Base-by-base conservation (phyloP, 2,888 invertebrate genomes). In the Mellilla xanthometata region DNA sequence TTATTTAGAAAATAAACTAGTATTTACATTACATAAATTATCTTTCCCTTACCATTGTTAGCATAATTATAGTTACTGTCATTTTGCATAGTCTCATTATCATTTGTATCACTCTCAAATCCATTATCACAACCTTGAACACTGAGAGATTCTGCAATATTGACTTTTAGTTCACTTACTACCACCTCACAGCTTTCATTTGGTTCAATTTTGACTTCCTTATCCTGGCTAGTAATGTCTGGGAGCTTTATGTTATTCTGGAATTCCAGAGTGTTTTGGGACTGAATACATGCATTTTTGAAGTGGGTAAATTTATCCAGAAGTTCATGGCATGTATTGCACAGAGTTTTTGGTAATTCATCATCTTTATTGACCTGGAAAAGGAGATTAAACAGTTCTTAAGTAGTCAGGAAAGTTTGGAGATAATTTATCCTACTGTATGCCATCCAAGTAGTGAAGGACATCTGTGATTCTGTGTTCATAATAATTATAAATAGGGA, bases 221-320 rank as follows among this genome's bases (percentile, higher is more conserved):
- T 9, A 15, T 9, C 8, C 3, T 30, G 9, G 22, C 36, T 32
- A 12, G 13, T 35, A 5, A 39, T 33, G 1, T 53, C 44, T 43
- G 66, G 58, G 29, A 54, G 29, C 52, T 62, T 67, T 4, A 68
- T 49, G 39, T 51, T 54, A 3, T 56, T 58, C 31, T 61, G 65
- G 2, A 65, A 56, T 9, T 70, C 42, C 8, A 87, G 59, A 23
- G 70, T 69, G 22, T 76, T 73, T 42, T 85, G 77, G 7, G 89
- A 81, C 34, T 78, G 65, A 13, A 89, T 67, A 43, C 87, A 90
- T 24, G 66, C 74, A 28, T 62, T 72, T 67, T 90, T 90, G 50
- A 90, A 90, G 42, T 76, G 67, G 0, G 73, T 65, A 43, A 76
- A 79, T 39, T 76, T 77, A 12, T 56, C 60, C 1, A 90, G 53